Evolutionary conservation across 1,140 invertebrate species (phyloP), one percentile per base, ranked within the genome.

Genomic region (Drosophila leontia): DNA sequence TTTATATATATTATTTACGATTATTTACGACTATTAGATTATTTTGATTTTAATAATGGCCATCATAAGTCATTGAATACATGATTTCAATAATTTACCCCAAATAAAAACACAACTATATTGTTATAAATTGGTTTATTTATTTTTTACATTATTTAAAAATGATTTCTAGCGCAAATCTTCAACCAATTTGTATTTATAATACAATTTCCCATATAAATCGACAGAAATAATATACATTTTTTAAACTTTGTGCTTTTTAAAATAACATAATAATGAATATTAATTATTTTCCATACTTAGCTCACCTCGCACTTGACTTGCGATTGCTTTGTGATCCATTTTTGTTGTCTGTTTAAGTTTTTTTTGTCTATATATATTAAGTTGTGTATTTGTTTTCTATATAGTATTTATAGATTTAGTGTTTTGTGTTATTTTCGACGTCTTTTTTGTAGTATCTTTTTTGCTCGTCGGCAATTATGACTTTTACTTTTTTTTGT

Each of bases 271-370:
- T 44, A 60, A 61, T 23, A 44, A 23, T 13, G 47, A 32, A 41
- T 45, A 35, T 35, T 55, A 69, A 68, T 55, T 15, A 55, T 44
- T 71, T 64, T 80, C 78, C 84, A 78, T 87, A 87, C 84, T 87
- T 87, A 87, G 81, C 91, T 92, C 86, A 92, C 91, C 91, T 92
- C 91, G 91, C 91, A 91, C 91, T 92, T 92, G 75, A 91, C 91
- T 92, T 82, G 91, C 86, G 84, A 92, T 91, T 79, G 77, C 86
- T 78, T 91, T 91, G 80, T 92, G 90, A 92, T 92, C 91, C 91
- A 92, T 92, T 80, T 72, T 47, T 55, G 39, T 47, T 69, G 68
- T 53, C 65, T n/a, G 37, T 81, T 64, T 39, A 56, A 65, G 42
- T 74, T 9, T 39, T 80, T 37, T 64, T 67, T 75, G 65, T 69